Base-by-base conservation (phyloP, 1,140 invertebrate genomes). In the Lepidostoma basale region DNA sequence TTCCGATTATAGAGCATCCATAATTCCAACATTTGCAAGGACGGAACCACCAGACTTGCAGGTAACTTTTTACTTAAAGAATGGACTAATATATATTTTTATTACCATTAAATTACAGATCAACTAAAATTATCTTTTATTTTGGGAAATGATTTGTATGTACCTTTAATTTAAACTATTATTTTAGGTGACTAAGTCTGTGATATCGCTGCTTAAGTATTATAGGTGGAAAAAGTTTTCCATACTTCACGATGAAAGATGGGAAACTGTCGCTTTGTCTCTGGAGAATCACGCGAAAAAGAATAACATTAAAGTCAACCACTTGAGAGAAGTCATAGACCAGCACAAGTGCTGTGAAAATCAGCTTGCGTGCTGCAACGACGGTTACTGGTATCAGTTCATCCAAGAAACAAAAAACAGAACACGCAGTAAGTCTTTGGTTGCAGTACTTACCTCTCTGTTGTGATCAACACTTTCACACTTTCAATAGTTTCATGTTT, bases 201-300 rank as follows among this genome's bases (percentile, higher is more conserved):
- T 98, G 54, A 90, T 98, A 75, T 89, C 96, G 0, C 81, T 98
- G 45, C 80, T 99, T 62, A 84, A 88, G 36, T 92, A 97, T 81
- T 96, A 94, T 80, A 89, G 92, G 73, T 99, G 96, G 96, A 89
- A 90, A 64, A 96, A 95, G 77, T 98, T 98, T 81, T 90, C 93
- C 14, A 92, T 99, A 45, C 85, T 98, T n/a, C 91, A 90, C 63
- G 95, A 98, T 76, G 88, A 90, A 56, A 81, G 86, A 0, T 94
- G 89, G 89, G 85, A 85, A 67, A 90, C 88, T 0, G 93, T 96
- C 3, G 93, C 92, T 0, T 81, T 88, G 56, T 90, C 89, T 9
- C 80, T 97, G 44, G 84, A 88, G 76, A 85, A 89, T 59, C 86
- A 92, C 75, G 92, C 93, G 0, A 78, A 83, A 65, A 80, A 84